Base-by-base conservation (phyloP, 2,113 vertebrate species). In the Onychostruthus taczanowskii region DNA sequence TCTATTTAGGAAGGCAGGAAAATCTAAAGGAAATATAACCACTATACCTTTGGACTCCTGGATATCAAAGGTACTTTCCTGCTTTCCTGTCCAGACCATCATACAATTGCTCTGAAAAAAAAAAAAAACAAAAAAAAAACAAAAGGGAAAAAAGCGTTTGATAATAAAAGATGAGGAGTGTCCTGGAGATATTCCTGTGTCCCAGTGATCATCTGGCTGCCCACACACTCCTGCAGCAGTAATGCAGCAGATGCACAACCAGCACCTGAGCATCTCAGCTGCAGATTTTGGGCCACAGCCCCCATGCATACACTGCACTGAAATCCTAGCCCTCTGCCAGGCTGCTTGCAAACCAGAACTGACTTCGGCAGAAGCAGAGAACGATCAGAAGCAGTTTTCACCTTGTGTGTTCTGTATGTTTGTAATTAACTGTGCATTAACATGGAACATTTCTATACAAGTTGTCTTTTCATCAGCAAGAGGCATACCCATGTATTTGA, bases 351-450 rank as follows among this genome's bases (percentile, higher is more conserved):
- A 82, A 18, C 15, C 47, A 50, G 55, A 5, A 0, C 43, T 8
- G 9, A 33, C 47, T 73, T 63, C 2, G 0, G 2, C 91, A 92
- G 91, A 82, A 81, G 53, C 66, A 76, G 73, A 81, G 73, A 62
- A 9, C 31, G 90, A 81, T 77, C 80, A 92, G 83, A 37, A 77
- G 67, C 70, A 85, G 46, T 95, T 95, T 89, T 85, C 93, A 94
- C 75, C 84, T 87, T 80, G 46, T 12, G 2, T 13, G 35, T 81
- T 80, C 75, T 83, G n/a, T 67, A 21, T 63, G 61, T 77, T 91
- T 91, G 91, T 50, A 86, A 90, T 96, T 91, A 91, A 74, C 50
- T 39, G 53, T 39, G 61, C 74, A 87, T 82, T 85, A 79, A 76
- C 5, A 27, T 0, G 0, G 31, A 58, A 80, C 55, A 28, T 93